Conservation (phyloP, 2,888 invertebrate genomes). For the Autographa gamma region DNA sequence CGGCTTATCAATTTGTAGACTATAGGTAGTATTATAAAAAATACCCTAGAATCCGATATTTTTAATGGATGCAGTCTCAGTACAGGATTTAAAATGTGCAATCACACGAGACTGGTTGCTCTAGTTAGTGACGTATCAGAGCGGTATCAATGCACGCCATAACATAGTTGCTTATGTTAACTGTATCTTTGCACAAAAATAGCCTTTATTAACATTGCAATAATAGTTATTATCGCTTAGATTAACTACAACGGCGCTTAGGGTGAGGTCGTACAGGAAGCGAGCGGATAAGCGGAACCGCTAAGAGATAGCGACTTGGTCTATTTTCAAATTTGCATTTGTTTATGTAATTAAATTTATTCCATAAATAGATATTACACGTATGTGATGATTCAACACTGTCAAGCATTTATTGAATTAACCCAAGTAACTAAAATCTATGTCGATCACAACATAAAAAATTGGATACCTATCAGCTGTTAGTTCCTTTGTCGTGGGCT, state of each 20-base stretch:
- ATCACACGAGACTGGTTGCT: constrained; percentile 62
- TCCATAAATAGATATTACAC: neutral
- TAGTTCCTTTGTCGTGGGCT: no score
- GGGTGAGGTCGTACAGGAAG: constrained; percentile 33
- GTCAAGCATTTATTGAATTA: neutral
- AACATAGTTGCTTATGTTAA: constrained; percentile 45
- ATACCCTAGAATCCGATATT: constrained; percentile 10
- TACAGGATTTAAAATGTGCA: constrained; percentile 57
- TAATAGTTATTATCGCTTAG: constrained; percentile 34
- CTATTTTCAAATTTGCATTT: constrained; percentile 14
- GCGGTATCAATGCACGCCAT: constrained; percentile 58
- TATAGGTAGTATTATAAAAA: neutral
- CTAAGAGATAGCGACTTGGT: constrained; percentile 26
- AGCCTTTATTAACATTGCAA: constrained; percentile 19
- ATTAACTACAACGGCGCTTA: constrained; percentile 35
- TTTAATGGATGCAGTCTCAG: constrained; percentile 44
- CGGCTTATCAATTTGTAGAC: neutral
- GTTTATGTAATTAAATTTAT: neutral
- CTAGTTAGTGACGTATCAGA: constrained; percentile 67
- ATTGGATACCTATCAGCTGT: no score
- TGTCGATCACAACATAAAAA: no score
- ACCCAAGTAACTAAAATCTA: no score
- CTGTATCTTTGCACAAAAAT: constrained; percentile 27
- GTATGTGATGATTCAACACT: neutral
- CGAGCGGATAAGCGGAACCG: constrained; percentile 38